Evolutionary conservation across 2,797 vertebrate genomes (phyloP).

Genomic region (Acanthurus tractus): DNA sequence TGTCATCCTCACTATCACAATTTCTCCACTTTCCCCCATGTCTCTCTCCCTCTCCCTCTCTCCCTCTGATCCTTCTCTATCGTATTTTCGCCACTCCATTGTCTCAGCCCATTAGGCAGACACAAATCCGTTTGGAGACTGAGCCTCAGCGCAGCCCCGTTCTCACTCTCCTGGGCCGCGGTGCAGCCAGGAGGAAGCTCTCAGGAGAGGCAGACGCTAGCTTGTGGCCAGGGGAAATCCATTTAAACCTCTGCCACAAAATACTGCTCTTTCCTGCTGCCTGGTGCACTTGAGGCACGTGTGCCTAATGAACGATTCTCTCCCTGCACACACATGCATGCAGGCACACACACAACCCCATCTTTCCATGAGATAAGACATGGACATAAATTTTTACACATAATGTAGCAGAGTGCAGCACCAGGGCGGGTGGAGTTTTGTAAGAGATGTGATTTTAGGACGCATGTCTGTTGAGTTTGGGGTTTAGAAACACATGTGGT

Average conservation of each 20-base stretch:
- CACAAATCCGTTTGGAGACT: slow-evolving; percentile 80
- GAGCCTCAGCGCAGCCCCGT: slow-evolving; percentile 56
- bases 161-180: slow-evolving; percentile 62
- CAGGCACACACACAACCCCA: slow-evolving; percentile 16
- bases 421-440: neutral
- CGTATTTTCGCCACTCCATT: slow-evolving; percentile 73
- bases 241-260: slow-evolving; percentile 74
- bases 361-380: slow-evolving; percentile 37
- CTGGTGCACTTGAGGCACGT: slow-evolving; percentile 53
- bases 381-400: slow-evolving; percentile 39
- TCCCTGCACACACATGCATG: slow-evolving; percentile 23
- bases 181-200: slow-evolving; percentile 70
- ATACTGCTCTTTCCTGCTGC: slow-evolving; percentile 53
- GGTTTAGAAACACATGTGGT: slow-evolving; percentile 28
- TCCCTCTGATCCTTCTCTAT: slow-evolving; percentile 65
- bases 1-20: slow-evolving; percentile 57
- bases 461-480: neutral
- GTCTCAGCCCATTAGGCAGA: slow-evolving; percentile 83
- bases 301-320: slow-evolving; percentile 65
- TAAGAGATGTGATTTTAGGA: slow-evolving; percentile 34
- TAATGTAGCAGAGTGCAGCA: neutral
- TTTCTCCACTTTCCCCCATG: slow-evolving; percentile 41
- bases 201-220: slow-evolving; percentile 64
- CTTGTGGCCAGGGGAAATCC: slow-evolving; percentile 70
- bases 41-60: neutral